These are phyloP conservation scores for Taurulus bubalis DNA, from an alignment of 2,113 vertebrate species.

Conservation along the genomic window DNA sequence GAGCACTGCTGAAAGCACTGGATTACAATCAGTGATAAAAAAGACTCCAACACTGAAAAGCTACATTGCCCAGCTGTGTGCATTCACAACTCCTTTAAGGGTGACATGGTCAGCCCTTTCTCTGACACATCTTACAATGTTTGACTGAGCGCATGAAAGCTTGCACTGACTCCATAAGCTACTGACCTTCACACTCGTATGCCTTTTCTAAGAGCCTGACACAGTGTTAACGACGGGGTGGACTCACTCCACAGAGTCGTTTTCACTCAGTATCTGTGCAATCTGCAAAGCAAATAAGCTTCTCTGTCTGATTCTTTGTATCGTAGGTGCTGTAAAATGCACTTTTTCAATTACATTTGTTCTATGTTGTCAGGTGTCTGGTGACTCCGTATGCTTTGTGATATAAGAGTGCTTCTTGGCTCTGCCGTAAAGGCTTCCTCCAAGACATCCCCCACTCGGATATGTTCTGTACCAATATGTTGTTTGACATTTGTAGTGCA, in stretches of 20 bases:
- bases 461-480: conserved; percentile 26
- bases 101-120: conserved; percentile 18
- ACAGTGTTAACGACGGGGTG: conserved; percentile 36
- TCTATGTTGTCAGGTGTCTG: conserved; percentile 7
- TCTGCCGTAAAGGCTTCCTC: background rate
- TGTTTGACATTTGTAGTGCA: conserved; percentile 57
- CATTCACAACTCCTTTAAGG: conserved; percentile 25
- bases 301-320: background rate
- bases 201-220: conserved; percentile 39
- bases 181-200: conserved; percentile 64
- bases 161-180: conserved; percentile 39
- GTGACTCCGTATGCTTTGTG: conserved; percentile 6
- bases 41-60: conserved; percentile 11
- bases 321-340: conserved; percentile 2
- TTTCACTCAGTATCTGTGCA: conserved; percentile 20
- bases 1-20: conserved; percentile 32
- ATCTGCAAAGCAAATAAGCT: conserved; percentile 51
- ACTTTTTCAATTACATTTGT: conserved; percentile 3
- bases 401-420: conserved; percentile 14
- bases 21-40: conserved; percentile 48
- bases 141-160: conserved; percentile 53
- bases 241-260: conserved; percentile 39
- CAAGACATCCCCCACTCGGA: conserved; percentile 1
- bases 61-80: background rate
- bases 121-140: conserved; percentile 35